Evolutionary conservation across 2,113 vertebrate species (phyloP).

Genomic region (Perca flavescens): DNA sequence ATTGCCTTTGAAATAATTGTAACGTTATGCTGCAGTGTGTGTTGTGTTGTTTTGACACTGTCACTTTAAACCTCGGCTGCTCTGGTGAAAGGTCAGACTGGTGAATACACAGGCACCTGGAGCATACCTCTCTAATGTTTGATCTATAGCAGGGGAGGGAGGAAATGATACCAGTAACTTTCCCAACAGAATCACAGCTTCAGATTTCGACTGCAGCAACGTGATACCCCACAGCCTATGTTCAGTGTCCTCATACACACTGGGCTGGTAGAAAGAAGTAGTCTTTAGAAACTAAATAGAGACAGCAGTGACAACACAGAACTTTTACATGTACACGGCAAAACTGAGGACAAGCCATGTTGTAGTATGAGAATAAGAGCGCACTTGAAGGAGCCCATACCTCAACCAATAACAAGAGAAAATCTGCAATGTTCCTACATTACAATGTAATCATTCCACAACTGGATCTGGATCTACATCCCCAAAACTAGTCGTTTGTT

Average conservation of each 20-base stretch:
- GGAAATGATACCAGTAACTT: slow-evolving; percentile 2
- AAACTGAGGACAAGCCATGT: background rate
- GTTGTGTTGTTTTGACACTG: slow-evolving; percentile 1
- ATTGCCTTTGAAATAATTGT: background rate
- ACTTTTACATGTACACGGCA: background rate
- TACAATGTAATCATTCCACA: background rate
- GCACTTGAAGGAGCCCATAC: background rate
- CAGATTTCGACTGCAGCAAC: background rate
- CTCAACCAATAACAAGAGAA: background rate
- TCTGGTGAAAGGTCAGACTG: background rate
- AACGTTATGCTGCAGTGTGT: background rate
- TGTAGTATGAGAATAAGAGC: background rate
- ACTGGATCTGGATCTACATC: background rate
- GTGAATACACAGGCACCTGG: background rate
- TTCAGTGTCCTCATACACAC: background rate
- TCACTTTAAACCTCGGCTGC: slow-evolving; percentile 7
- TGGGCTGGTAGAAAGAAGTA: background rate
- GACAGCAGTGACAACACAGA: background rate
- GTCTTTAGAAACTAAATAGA: background rate
- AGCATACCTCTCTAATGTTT: slow-evolving; percentile 5
- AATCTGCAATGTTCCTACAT: background rate
- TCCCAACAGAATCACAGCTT: background rate
- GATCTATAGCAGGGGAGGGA: background rate
- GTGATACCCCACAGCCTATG: background rate
- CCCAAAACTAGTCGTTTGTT: background rate